Percentiles rank a stretch among this genome's conserved stretches.
Conservation (phyloP, 1,140 invertebrate species). For the Thalassaphorura encarpata region DNA sequence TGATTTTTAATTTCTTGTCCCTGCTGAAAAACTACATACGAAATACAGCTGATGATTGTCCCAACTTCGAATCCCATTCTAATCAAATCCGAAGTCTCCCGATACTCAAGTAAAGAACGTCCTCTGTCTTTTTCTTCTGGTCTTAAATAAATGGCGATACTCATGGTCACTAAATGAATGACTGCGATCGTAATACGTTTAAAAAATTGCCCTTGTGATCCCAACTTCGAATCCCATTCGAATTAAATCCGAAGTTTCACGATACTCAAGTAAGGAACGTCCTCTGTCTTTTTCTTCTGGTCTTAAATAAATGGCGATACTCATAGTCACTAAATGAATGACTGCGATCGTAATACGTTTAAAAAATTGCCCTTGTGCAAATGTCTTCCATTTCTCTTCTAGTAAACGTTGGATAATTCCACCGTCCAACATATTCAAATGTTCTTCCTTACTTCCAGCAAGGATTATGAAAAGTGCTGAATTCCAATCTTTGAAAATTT, state of each 20-base stretch:
- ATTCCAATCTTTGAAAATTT: slow-evolving; percentile 75
- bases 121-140: slow-evolving; percentile 50
- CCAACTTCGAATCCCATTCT: slow-evolving; percentile 70
- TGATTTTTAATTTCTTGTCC: slow-evolving; percentile 89
- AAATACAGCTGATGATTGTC: slow-evolving; percentile 71
- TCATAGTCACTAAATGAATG: slow-evolving; percentile 72
- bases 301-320: slow-evolving; percentile 77
- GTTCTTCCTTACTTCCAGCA: slow-evolving; percentile 92
- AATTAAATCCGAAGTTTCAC: slow-evolving; percentile 45
- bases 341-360: slow-evolving; percentile 74
- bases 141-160: slow-evolving; percentile 77
- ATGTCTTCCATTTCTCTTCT: slow-evolving; percentile 99
- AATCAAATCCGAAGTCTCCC: slow-evolving; percentile 44
- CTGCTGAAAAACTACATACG: slow-evolving; percentile 83
- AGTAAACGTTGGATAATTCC: slow-evolving; percentile 93
- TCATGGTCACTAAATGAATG: slow-evolving; percentile 72
- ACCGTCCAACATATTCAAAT: slow-evolving; percentile 96
- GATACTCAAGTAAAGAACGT: slow-evolving; percentile 39
- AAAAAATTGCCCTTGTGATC: slow-evolving; percentile 84
- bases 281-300: slow-evolving; percentile 48
- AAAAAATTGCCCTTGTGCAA: slow-evolving; percentile 87
- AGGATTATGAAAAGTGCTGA: slow-evolving; percentile 96
- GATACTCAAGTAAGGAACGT: slow-evolving; percentile 39
- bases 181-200: slow-evolving; percentile 74
- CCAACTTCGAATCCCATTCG: slow-evolving; percentile 62